Evolutionary conservation across 2,797 vertebrate species (phyloP), one percentile per base, ranked within the genome.

Genomic region (Sebastes wilsoni): DNA sequence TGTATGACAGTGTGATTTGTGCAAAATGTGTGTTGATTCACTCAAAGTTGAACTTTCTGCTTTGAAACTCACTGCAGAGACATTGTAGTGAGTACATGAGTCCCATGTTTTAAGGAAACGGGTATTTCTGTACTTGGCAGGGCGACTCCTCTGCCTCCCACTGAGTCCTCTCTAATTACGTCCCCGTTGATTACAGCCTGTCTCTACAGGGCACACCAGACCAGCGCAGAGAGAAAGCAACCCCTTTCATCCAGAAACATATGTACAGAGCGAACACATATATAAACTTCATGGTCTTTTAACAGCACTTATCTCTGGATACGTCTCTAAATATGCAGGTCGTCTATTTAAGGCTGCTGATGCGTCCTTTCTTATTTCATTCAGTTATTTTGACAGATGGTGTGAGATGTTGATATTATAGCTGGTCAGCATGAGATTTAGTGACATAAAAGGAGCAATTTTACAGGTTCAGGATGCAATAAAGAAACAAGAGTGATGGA

Each of bases 141-240:
- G 83, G 75, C 90, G 85, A 93, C 93, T 93, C 88, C 77, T 75
- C 60, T 65, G 90, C 93, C 83, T 64, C 89, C 93, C 86, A 91
- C 88, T 36, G 75, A 89, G 75, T 87, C 59, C 93, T 95, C 95
- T 96, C 76, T 97, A 96, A 97, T 97, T 96, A 94, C 30, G 61
- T 84, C 38, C 60, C 2, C 6, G 52, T 66, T 72, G 92, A 94
- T 95, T 93, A 92, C 93, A 83, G 79, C 93, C 90, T 84, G 93
- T 89, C 81, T 88, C 60, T 82, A 79, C 91, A 93, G 77, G 64
- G 84, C 88, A 75, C 76, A 87, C 78, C 87, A 67, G 85, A 87
- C 72, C 84, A 89, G 88, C 8, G 20, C 52, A 78, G 66, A 73
- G 83, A 86, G 85, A 89, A 82, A 84, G 71, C 80, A 78, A 61